Evolutionary conservation across 2,888 invertebrate species (phyloP).

Genomic region (Sphaerolaimus hirsutus): DNA sequence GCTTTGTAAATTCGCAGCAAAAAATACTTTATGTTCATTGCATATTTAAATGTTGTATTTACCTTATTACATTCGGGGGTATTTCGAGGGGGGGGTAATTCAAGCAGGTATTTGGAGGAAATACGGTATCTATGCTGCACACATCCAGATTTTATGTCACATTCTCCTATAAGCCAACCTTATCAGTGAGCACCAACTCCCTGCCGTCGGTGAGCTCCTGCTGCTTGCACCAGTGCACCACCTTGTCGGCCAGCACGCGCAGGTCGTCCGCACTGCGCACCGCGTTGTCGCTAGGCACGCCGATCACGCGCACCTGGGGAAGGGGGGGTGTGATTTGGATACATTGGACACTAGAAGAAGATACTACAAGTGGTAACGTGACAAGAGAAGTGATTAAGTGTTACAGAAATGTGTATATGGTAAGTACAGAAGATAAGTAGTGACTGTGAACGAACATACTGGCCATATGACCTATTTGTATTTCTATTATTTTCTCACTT

Average conservation of each 20-base stretch:
- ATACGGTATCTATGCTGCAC: too few species aligned
- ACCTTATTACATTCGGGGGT: too few species aligned
- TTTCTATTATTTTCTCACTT: neutral
- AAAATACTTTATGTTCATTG: too few species aligned
- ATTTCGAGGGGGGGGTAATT: too few species aligned
- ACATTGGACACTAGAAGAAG: neutral
- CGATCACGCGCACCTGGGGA: conserved; percentile 1
- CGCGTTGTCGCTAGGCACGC: neutral
- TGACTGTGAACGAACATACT: neutral
- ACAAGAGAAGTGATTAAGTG: neutral
- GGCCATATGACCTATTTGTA: neutral
- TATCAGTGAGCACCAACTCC: conserved; percentile 3
- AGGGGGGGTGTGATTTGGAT: too few species aligned
- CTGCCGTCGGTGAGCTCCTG: neutral
- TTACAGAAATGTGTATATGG: neutral
- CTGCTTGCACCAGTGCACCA: neutral
- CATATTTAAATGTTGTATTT: too few species aligned
- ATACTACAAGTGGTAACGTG: neutral
- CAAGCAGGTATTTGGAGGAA: too few species aligned
- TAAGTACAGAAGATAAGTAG: neutral
- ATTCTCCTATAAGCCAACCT: neutral
- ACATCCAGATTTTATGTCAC: too few species aligned
- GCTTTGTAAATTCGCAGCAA: too few species aligned
- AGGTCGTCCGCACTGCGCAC: neutral
- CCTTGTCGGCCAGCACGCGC: neutral